Percentiles rank a stretch among this genome's conserved stretches.
Evolutionary conservation across 2,888 invertebrate genomes (phyloP).

Genomic region (Sclerodermus sp.): DNA sequence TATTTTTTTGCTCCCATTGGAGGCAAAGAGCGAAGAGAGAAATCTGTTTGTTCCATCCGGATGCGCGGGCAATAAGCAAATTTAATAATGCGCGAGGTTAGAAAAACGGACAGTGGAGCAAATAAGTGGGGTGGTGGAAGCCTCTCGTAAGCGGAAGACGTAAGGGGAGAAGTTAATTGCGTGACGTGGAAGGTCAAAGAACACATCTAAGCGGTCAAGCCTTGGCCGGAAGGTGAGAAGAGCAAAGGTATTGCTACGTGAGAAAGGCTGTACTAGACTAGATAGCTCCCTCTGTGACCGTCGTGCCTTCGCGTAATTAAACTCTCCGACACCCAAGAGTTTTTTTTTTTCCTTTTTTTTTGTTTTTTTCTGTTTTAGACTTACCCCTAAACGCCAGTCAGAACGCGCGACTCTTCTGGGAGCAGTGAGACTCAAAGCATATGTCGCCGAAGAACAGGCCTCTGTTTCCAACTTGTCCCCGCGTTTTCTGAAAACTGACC

Average conservation of each 20-base stretch:
- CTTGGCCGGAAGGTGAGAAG: too few relatives aligned
- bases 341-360: slow-evolving; percentile 11
- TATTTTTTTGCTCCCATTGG: too few relatives aligned
- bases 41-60: too few relatives aligned
- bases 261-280: slow-evolving; percentile 22
- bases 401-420: too few relatives aligned
- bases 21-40: too few relatives aligned
- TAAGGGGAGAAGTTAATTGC: background rate
- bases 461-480: background rate
- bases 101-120: background rate
- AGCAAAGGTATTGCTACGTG: slow-evolving; percentile 4
- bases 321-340: slow-evolving; percentile 37
- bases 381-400: too few relatives aligned
- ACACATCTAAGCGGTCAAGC: too few relatives aligned
- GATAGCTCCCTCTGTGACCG: slow-evolving; percentile 34
- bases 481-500: too few relatives aligned
- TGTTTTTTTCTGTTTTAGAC: background rate
- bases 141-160: background rate
- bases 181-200: background rate
- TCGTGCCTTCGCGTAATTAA: slow-evolving; percentile 47
- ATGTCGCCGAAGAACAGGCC: too few relatives aligned
- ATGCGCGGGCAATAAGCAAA: too few relatives aligned
- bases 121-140: background rate
- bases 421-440: too few relatives aligned
- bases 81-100: too few relatives aligned